Conservation (phyloP, 1,140 invertebrate genomes). For the Muscidifurax raptorellus region DNA sequence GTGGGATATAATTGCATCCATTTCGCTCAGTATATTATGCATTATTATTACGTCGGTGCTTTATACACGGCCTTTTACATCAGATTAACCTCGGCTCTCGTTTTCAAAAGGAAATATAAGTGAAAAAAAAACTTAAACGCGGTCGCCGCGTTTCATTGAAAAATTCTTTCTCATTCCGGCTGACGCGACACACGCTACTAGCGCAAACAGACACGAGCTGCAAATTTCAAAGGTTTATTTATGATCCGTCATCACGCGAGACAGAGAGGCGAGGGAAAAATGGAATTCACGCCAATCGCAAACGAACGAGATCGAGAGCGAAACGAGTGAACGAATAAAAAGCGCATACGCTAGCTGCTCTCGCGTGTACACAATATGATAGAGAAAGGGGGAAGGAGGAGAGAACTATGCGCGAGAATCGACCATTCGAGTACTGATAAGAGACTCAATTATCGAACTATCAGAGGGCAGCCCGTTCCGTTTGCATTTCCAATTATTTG, state of each 20-base stretch:
- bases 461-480: conserved; percentile 71
- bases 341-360: not conserved
- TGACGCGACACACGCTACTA: too few relatives aligned
- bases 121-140: too few relatives aligned
- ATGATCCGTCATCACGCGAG: not conserved
- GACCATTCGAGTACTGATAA: conserved; percentile 71
- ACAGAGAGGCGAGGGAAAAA: not conserved
- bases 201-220: too few relatives aligned
- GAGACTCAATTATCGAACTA: conserved; percentile 76
- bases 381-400: not conserved
- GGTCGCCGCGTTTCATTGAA: too few relatives aligned
- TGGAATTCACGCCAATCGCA: not conserved
- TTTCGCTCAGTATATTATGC: too few relatives aligned
- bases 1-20: too few relatives aligned
- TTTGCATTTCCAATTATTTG: conserved; percentile 77
- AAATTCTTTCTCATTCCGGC: too few relatives aligned
- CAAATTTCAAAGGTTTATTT: not conserved
- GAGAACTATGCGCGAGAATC: conserved; percentile 34
- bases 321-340: conserved; percentile 14
- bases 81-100: too few relatives aligned
- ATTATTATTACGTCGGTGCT: too few relatives aligned
- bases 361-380: conserved; percentile 21
- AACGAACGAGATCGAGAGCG: conserved; percentile 1
- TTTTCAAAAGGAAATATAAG: too few relatives aligned
- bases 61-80: too few relatives aligned